Base-by-base conservation (phyloP, 1,140 invertebrate genomes). In the Anthonomus grandis region DNA sequence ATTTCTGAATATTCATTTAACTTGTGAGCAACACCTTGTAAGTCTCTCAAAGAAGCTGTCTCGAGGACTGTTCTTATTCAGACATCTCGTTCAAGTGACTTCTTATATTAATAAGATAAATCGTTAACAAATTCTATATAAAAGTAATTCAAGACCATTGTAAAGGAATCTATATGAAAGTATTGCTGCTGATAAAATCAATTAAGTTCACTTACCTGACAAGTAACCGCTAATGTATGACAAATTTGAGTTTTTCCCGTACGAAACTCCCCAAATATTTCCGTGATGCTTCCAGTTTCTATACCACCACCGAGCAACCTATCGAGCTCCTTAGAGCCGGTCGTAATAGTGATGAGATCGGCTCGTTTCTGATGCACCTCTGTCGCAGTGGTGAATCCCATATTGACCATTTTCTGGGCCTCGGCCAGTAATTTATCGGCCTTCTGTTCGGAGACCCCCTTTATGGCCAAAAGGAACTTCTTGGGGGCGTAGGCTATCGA, bases 241-340 rank as follows among this genome's bases (percentile, higher is more conserved):
- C 95, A 99, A 0, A 99, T 66, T 68, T 99, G 97, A 13, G 95
- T 96, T 78, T 99, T 99, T 44, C 97, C 97, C 10, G 95, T 97
- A 59, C 97, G 78, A 73, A 99, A 99, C 77, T 99, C 97, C 0
- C 97, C 97, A 80, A 99, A 99, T 63, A 99, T 86, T 79, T 99
- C 97, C 2, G 97, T 99, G n/a, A 99, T 98, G 0, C 94, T 95
- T 0, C 97, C 96, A 10, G 97, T 99, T 76, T 99, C 97, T 67
- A 99, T 92, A 6, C 97, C 97, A 50, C 97, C 96, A n/a, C 88
- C 88, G 12, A 98, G 77, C 15, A 98, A 76, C 66, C 93, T 85
- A 71, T 99, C 95, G 39, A 99, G 75, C 74, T 98, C 95, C 59
- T 90, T 91, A 1, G 95, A 98, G 1, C 95, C 94, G 13, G 93